A percentile compares a stretch with the other conserved stretches of the same genome.
Conservation (phyloP, 2,113 vertebrate species). For the Numenius arquata region DNA sequence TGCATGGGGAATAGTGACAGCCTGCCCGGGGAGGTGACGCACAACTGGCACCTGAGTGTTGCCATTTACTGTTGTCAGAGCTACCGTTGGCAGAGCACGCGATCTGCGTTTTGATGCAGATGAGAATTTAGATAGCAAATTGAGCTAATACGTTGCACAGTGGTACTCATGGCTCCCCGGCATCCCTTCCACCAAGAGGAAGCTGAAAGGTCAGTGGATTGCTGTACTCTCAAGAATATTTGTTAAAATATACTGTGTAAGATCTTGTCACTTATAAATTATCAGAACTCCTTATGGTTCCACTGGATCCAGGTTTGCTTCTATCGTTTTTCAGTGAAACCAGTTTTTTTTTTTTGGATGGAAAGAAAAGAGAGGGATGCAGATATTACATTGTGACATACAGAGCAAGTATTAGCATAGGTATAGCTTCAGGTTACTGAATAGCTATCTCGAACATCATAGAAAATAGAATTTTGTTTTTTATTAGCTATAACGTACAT, state of each 20-base stretch:
- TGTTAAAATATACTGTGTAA: background rate
- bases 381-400: background rate
- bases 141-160: background rate
- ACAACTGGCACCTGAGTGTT: background rate
- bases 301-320: background rate
- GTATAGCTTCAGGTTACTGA: background rate
- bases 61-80: background rate
- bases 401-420: background rate
- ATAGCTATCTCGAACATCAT: background rate
- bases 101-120: background rate
- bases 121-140: background rate
- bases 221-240: background rate
- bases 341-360: background rate
- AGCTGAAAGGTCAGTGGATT: background rate
- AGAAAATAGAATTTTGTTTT: background rate
- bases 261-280: background rate
- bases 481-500: background rate
- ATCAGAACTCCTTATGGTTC: background rate
- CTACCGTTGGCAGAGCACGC: background rate
- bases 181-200: background rate
- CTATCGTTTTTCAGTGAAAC: background rate
- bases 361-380: background rate
- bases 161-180: background rate
- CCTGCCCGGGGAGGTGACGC: background rate
- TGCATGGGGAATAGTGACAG: background rate